Base-by-base conservation (phyloP, 2,113 vertebrate species). In the Azemiops feae region DNA sequence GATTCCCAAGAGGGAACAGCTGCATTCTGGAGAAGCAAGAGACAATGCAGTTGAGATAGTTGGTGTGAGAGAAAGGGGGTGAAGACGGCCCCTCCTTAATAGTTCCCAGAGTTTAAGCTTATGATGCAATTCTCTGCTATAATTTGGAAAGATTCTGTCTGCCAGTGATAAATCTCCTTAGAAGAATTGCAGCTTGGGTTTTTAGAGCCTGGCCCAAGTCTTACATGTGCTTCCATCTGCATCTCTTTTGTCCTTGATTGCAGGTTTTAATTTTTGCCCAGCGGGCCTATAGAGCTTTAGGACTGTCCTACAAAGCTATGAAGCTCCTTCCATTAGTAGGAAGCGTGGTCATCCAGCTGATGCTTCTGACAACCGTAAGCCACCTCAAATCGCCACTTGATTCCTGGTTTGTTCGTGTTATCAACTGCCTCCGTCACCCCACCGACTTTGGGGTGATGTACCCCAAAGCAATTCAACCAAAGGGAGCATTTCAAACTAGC, bases 231-330 rank as follows among this genome's bases (percentile, higher is more conserved):
- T 14, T n/a, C 60, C 30, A n/a, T n/a, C 30, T 69, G 12, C 60
- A n/a, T 1, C 30, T n/a, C 64, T 74, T 34, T 74, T 18, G 30
- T n/a, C 64, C 34, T 74, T 34, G 64, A 69, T 69, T 69, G n/a
- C n/a, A 74, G 64, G 14, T 16, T 34, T 34, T n/a, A 16, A 0
- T 6, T 74, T 74, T 74, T 0, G 1, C 0, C n/a, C 4, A 74
- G n/a, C 4, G 16, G n/a, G 7, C 10, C 64, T 74, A 34, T 74
- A 34, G 18, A 5, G 11, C 5, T 74, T 34, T 74, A 18, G 12
- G 12, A 18, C 0, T 74, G 14, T 34, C 64, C 12, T 0, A 4
- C 30, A 69, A n/a, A 69, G 0, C 30, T 5, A 0, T 5, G 5
- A 5, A 4, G 11, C 12, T 5, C 30, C 1, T 74, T 34, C 64